Percentiles rank a stretch among this genome's conserved stretches.
These are phyloP conservation scores for Drosophila lacicola DNA, from an alignment of 2,888 invertebrate species.

Conservation along the genomic window DNA sequence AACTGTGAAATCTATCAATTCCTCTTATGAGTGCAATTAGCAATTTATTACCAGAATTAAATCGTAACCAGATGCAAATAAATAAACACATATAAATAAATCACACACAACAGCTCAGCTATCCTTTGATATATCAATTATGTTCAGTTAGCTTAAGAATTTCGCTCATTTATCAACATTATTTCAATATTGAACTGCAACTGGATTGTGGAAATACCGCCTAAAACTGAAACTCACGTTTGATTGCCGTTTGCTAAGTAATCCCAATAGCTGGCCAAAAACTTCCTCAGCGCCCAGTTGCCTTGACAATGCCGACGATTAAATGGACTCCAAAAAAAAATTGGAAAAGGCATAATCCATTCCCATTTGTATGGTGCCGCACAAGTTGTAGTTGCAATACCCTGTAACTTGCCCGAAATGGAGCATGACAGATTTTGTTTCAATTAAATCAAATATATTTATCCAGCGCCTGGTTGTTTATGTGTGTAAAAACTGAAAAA, in stretches of 20 bases:
- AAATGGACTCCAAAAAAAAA: slow-evolving; percentile 4
- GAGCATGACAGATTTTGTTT: background rate
- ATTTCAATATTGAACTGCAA: slow-evolving; percentile 1
- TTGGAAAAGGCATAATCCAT: background rate
- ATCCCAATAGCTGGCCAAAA: slow-evolving; percentile 12
- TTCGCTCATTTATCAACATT: slow-evolving; percentile 10
- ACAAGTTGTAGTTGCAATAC: background rate
- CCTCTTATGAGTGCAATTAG: background rate
- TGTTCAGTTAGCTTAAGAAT: background rate
- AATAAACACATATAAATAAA: slow-evolving; percentile 6
- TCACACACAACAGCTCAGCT: slow-evolving; percentile 1
- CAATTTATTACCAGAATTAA: slow-evolving; percentile 19
- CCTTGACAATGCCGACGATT: slow-evolving; percentile 24
- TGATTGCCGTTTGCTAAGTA: slow-evolving; percentile 20
- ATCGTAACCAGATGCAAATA: background rate
- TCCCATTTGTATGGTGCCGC: background rate
- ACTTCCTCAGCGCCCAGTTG: slow-evolving; percentile 5
- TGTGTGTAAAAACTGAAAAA: no score
- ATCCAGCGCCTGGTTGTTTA: no score
- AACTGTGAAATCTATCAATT: slow-evolving; percentile 9
- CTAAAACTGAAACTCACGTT: slow-evolving; percentile 7
- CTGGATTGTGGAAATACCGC: background rate
- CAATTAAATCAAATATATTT: no score
- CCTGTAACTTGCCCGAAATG: background rate
- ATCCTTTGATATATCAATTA: slow-evolving; percentile 10